These are phyloP conservation scores for Glaucomys volans DNA, from an alignment of 2,113 vertebrate genomes.

Conservation along the genomic window DNA sequence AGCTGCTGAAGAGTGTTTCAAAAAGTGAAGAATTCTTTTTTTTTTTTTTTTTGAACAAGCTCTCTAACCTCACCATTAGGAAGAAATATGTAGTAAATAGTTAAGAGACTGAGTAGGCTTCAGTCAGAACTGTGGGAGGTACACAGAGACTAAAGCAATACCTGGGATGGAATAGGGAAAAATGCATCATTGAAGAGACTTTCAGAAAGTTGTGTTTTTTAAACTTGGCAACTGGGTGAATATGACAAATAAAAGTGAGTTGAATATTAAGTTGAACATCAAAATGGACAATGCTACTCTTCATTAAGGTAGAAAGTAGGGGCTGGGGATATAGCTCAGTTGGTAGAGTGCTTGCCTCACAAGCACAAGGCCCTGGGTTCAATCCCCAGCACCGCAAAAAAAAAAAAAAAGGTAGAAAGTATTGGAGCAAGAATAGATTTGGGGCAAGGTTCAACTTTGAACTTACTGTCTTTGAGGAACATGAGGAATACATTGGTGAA, in stretches of 20 bases:
- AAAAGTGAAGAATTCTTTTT: neutral
- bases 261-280: neutral
- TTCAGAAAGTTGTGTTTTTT: neutral
- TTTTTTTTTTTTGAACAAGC: neutral
- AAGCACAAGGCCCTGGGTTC: too few relatives aligned
- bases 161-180: neutral
- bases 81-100: neutral
- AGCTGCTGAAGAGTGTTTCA: neutral
- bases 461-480: neutral
- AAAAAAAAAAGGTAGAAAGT: slow-evolving; percentile 7
- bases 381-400: too few relatives aligned
- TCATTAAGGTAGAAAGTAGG: slow-evolving; percentile 1
- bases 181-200: neutral
- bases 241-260: neutral
- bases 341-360: too few relatives aligned
- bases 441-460: neutral
- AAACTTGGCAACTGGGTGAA: neutral
- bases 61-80: neutral
- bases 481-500: neutral
- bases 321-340: too few relatives aligned
- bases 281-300: neutral
- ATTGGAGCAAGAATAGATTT: neutral
- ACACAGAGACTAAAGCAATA: neutral
- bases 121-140: neutral
- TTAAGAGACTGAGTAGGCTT: neutral